Conservation (phyloP, 2,113 vertebrate genomes). For the Craseonycteris thonglongyai region DNA sequence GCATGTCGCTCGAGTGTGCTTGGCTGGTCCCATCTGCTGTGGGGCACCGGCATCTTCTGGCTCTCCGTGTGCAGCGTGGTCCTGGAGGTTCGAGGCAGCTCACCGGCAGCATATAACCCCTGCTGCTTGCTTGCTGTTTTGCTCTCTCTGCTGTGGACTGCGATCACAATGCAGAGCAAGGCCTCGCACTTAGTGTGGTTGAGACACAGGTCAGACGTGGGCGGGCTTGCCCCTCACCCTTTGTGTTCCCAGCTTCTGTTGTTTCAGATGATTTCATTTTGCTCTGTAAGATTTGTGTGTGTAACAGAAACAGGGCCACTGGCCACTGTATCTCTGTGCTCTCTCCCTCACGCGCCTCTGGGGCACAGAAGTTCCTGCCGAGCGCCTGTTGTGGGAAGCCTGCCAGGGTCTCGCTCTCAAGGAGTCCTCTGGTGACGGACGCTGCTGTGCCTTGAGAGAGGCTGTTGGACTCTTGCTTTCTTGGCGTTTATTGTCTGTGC, state of each 20-base stretch:
- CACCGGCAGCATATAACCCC: not conserved
- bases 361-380: not conserved
- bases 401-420: not conserved
- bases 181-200: not conserved
- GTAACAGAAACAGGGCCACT: no score
- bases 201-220: not conserved
- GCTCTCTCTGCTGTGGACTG: not conserved
- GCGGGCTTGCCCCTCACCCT: rapidly evolving
- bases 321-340: not conserved
- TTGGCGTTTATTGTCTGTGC: not conserved
- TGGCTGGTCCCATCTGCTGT: no score
- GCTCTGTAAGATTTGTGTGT: not conserved
- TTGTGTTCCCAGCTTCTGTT: not conserved
- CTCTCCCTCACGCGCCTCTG: not conserved
- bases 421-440: not conserved
- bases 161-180: not conserved
- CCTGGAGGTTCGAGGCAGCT: not conserved
- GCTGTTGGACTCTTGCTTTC: rapidly evolving
- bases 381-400: not conserved
- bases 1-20: not conserved
- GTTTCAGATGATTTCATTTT: no score
- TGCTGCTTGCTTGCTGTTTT: not conserved
- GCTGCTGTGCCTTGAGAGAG: not conserved
- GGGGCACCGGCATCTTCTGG: not conserved
- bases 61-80: no score